phyloP scores from a whole-genome alignment of 2,113 vertebrate genomes.

The Crotalus viridis region DNA sequence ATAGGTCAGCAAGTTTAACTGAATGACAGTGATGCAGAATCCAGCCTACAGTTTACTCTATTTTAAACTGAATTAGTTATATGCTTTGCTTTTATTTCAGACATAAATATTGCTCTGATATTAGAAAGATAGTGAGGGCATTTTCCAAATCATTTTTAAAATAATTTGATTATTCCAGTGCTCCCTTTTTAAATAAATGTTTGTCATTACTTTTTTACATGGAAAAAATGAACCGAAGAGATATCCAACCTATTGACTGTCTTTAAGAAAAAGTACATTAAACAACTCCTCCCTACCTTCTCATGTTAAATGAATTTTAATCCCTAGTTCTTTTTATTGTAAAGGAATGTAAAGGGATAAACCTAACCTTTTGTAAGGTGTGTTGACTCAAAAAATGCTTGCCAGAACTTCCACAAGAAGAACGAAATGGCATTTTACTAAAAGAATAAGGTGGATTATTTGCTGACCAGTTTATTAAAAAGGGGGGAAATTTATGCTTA shows the following conservation, averaged over 20 bases:
- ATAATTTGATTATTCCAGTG: neutral
- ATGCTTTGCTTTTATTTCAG: neutral
- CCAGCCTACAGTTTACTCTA: neutral
- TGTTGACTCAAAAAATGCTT: slow-evolving; percentile 42
- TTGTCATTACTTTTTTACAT: neutral
- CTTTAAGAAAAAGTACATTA: slow-evolving; percentile 10
- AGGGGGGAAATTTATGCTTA: neutral
- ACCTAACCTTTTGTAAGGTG: slow-evolving; percentile 28
- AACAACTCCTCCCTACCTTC: neutral
- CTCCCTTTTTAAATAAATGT: neutral
- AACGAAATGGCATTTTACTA: slow-evolving; percentile 25
- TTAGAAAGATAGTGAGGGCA: neutral
- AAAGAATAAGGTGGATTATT: slow-evolving; percentile 32
- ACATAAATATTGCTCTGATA: neutral
- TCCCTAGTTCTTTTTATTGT: slow-evolving; percentile 25
- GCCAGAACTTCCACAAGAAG: slow-evolving; percentile 36
- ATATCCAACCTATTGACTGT: neutral
- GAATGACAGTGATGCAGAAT: neutral
- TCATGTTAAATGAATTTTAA: neutral
- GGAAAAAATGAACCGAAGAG: neutral
- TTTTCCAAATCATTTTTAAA: neutral
- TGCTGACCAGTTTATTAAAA: slow-evolving; percentile 34
- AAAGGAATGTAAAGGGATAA: neutral
- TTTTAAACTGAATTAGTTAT: neutral
- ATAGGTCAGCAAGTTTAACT: neutral